These are phyloP conservation scores for Galaxea fascicularis DNA, from an alignment of 92 coral and sea anemone species.

Conservation along the genomic window DNA sequence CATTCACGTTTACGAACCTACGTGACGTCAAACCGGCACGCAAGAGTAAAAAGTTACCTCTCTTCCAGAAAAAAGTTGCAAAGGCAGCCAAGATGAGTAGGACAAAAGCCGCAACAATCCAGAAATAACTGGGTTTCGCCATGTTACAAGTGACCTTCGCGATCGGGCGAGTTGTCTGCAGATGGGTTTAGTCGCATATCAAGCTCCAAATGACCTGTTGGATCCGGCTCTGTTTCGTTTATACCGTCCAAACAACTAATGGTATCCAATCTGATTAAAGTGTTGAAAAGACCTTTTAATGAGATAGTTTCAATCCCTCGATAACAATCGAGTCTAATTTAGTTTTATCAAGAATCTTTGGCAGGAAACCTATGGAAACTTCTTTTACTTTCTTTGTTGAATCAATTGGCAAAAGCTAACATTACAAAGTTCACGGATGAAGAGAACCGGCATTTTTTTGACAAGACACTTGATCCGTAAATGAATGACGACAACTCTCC, in stretches of 20 bases:
- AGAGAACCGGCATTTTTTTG: not conserved
- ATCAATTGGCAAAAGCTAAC: not conserved
- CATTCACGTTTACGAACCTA: not conserved
- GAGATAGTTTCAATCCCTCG: not conserved
- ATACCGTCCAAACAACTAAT: not conserved
- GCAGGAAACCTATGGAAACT: not conserved
- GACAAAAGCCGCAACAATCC: not conserved
- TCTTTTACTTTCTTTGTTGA: not conserved
- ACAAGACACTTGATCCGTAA: slow-evolving; percentile 8
- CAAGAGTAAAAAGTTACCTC: not conserved
- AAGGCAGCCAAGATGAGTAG: slow-evolving; percentile 4
- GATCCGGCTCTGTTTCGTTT: not conserved
- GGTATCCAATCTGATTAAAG: not conserved
- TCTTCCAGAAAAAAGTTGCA: slow-evolving; percentile 2
- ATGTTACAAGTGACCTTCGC: not conserved
- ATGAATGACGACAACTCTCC: no score
- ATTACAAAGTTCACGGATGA: not conserved
- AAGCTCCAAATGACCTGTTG: slow-evolving; percentile 7
- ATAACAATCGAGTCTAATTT: slow-evolving; percentile 1
- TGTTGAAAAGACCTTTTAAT: not conserved
- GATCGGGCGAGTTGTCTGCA: not conserved
- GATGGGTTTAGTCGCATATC: not conserved
- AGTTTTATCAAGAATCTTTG: not conserved
- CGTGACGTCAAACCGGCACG: not conserved
- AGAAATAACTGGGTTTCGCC: slow-evolving; percentile 12